phyloP scores from a whole-genome alignment of 23 tunicate species.

The Aplidium turbinatum region DNA sequence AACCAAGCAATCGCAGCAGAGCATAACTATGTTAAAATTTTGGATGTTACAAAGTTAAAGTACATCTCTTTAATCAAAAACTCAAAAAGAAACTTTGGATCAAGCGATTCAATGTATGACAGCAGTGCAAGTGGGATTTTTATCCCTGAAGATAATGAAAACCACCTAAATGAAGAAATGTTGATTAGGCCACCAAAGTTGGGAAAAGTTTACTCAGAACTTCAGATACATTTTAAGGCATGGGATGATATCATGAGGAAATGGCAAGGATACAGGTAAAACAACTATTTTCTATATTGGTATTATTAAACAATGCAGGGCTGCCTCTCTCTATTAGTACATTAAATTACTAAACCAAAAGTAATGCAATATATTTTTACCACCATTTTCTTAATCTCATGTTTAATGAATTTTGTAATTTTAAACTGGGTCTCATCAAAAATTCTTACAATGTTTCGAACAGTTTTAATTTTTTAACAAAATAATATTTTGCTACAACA shows the following conservation, averaged over 20 bases:
- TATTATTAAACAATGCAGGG: too few species aligned
- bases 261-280: slow-evolving; percentile 48
- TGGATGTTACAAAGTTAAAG: not conserved
- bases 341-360: too few species aligned
- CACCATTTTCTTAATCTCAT: too few species aligned
- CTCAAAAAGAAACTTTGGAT: not conserved
- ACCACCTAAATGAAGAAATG: not conserved
- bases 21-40: slow-evolving; percentile 1
- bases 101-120: not conserved
- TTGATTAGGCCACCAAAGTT: slow-evolving; percentile 49
- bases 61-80: not conserved
- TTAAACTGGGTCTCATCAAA: too few species aligned
- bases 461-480: too few species aligned
- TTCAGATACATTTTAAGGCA: slow-evolving; percentile 56
- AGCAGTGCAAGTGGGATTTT: not conserved
- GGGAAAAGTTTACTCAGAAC: slow-evolving; percentile 88
- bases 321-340: too few species aligned
- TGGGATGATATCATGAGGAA: slow-evolving; percentile 58
- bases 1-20: slow-evolving; percentile 30
- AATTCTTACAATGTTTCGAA: too few species aligned
- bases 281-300: too few species aligned
- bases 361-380: too few species aligned
- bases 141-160: slow-evolving; percentile 9
- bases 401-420: too few species aligned
- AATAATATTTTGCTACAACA: too few species aligned